Evolutionary conservation across 2,113 vertebrate genomes (phyloP).

Genomic region (Helogale parvula): DNA sequence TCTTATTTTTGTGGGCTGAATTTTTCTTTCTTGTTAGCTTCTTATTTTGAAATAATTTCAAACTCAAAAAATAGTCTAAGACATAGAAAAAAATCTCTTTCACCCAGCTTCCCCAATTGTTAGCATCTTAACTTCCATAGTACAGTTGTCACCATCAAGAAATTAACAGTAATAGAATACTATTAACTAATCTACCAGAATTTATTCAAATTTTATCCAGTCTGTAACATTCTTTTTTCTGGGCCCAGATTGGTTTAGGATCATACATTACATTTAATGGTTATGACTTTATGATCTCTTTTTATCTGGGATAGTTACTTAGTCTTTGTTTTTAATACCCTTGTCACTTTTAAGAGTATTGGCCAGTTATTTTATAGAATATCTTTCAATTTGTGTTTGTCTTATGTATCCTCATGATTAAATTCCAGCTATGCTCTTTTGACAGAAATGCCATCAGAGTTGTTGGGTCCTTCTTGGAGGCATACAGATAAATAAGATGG

Average conservation of each 20-base stretch:
- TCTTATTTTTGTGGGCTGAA: neutral
- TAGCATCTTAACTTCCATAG: neutral
- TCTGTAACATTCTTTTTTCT: neutral
- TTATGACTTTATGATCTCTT: neutral
- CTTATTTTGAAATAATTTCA: neutral
- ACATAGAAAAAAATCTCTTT: neutral
- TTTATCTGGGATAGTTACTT: neutral
- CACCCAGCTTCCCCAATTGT: neutral
- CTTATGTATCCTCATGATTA: neutral
- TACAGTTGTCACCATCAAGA: neutral
- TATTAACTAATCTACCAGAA: neutral
- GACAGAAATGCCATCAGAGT: neutral
- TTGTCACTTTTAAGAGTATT: neutral
- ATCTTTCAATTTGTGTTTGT: neutral
- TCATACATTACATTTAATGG: neutral
- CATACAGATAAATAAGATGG: neutral
- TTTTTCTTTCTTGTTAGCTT: neutral
- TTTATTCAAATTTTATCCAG: neutral
- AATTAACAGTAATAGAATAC: neutral
- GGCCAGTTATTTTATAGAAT: neutral
- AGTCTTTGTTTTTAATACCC: neutral
- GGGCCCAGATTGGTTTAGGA: neutral
- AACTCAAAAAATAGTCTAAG: neutral
- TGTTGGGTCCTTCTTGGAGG: neutral
- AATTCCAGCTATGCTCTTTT: neutral